These are phyloP conservation scores for Chrysolina oricalcia DNA, from an alignment of 2,888 invertebrate genomes.

Conservation along the genomic window DNA sequence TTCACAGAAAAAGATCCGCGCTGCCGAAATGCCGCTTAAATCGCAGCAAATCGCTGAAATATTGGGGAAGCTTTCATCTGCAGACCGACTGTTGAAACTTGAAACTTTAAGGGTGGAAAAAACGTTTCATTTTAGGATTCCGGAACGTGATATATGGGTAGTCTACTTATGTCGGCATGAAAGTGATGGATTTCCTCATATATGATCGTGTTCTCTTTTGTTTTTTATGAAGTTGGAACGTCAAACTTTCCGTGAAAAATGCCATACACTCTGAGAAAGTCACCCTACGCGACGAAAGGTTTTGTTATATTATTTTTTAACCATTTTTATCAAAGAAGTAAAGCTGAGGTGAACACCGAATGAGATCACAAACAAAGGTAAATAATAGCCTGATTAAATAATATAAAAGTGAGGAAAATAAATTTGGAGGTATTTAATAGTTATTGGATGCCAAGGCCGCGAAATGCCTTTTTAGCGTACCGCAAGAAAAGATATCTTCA, in stretches of 20 bases:
- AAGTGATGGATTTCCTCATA: slow-evolving; percentile 62
- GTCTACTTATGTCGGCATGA: slow-evolving; percentile 60
- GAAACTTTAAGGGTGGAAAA: slow-evolving; percentile 61
- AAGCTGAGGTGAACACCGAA: too few species aligned
- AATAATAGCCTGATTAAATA: too few species aligned
- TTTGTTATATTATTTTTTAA: too few species aligned
- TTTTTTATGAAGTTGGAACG: slow-evolving; percentile 33
- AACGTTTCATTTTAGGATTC: slow-evolving; percentile 57
- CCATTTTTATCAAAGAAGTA: too few species aligned
- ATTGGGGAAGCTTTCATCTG: slow-evolving; percentile 64
- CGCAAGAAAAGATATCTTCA: too few species aligned
- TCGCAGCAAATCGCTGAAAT: slow-evolving; percentile 65
- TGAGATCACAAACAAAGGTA: too few species aligned
- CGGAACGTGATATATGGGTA: slow-evolving; percentile 56
- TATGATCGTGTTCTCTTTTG: slow-evolving; percentile 51
- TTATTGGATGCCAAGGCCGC: too few species aligned
- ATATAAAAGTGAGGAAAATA: too few species aligned
- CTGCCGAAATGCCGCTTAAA: slow-evolving; percentile 51
- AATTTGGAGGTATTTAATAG: too few species aligned
- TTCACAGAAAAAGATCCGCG: slow-evolving; percentile 32
- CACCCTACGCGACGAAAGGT: too few species aligned
- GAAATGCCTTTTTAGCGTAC: too few species aligned
- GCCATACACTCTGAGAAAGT: background rate
- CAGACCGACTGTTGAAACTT: slow-evolving; percentile 63
- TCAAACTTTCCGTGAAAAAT: slow-evolving; percentile 24